phyloP scores from a whole-genome alignment of 2,113 vertebrate genomes.

The Panthera uncia region DNA sequence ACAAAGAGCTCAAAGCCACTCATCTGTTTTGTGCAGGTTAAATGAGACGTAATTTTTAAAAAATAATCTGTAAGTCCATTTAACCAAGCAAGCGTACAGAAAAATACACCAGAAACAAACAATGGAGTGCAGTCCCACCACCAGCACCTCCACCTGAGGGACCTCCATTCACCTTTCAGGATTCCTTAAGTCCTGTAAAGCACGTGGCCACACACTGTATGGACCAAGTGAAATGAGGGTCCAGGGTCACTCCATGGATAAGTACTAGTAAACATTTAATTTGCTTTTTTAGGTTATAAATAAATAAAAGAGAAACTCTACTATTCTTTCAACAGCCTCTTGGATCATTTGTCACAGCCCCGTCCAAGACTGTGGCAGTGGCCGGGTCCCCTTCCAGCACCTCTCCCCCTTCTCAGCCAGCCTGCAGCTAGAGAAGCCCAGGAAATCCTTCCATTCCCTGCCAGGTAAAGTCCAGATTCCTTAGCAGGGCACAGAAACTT shows the following conservation, averaged over 20 bases:
- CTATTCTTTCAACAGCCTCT: background rate
- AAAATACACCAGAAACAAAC: background rate
- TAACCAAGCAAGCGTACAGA: background rate
- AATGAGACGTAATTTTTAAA: background rate
- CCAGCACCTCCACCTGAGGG: too few relatives aligned
- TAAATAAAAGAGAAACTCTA: background rate
- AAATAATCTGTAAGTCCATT: background rate
- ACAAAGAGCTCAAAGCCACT: background rate
- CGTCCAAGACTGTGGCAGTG: too few relatives aligned
- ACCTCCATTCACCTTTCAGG: background rate
- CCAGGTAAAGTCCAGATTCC: background rate
- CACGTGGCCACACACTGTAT: fast-evolving
- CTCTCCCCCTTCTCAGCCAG: background rate
- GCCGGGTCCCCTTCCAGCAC: too few relatives aligned
- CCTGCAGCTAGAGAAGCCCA: background rate
- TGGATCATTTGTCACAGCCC: background rate
- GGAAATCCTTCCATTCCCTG: background rate
- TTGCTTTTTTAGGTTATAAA: background rate
- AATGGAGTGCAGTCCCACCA: background rate
- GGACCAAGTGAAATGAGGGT: background rate
- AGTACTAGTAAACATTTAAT: background rate
- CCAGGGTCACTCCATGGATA: background rate
- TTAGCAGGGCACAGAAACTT: background rate
- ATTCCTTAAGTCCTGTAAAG: background rate
- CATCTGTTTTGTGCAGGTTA: background rate